phyloP scores from a whole-genome alignment of 2,113 vertebrate species.

The Semnornis frantzii region DNA sequence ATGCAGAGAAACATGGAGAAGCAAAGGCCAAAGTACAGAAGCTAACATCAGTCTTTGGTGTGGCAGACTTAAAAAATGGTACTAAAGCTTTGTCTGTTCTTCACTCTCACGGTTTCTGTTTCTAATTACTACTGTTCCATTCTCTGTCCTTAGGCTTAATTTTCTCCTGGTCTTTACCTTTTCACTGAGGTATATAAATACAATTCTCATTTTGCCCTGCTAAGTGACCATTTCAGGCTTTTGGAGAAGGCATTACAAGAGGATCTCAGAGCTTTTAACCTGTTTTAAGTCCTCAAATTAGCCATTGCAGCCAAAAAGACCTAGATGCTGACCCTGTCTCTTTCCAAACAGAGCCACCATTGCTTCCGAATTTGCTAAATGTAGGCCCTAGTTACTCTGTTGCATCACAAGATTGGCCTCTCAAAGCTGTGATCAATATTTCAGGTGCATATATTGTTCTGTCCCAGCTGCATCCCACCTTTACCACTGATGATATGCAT shows the following conservation, averaged over 20 bases:
- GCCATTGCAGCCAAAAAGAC: background rate
- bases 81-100: background rate
- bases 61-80: slow-evolving; percentile 69
- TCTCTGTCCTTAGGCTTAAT: background rate
- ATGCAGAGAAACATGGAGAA: background rate
- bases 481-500: background rate
- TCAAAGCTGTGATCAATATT: background rate
- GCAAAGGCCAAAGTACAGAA: background rate
- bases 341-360: background rate
- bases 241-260: background rate
- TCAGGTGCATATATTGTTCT: background rate
- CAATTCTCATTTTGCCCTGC: background rate
- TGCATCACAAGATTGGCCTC: background rate
- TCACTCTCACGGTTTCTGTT: background rate
- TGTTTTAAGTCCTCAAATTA: background rate
- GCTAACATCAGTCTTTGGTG: background rate
- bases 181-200: background rate
- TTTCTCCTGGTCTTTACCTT: background rate
- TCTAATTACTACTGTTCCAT: background rate
- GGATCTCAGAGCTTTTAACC: background rate
- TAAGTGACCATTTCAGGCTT: background rate
- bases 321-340: background rate
- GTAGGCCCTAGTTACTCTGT: background rate
- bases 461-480: no score
- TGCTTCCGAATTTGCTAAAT: background rate